A percentile compares a stretch with the other conserved stretches of the same genome.
These are phyloP conservation scores for Himalopsyche phryganea DNA, from an alignment of 1,140 invertebrate species.

Conservation along the genomic window DNA sequence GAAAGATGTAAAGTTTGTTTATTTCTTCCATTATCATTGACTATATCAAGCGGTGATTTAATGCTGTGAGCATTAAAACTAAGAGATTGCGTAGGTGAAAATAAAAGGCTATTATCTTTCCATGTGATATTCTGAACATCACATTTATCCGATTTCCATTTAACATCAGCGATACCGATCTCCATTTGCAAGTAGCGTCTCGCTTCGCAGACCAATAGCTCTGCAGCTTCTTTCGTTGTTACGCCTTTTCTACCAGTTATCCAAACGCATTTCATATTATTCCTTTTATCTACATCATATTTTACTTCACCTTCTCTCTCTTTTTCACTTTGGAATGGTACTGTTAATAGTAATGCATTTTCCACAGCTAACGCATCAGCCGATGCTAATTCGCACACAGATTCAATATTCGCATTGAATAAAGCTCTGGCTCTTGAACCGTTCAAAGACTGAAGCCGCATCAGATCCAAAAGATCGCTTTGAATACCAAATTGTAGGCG, in stretches of 20 bases:
- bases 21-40: no score
- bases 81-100: no score
- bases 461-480: slow-evolving; percentile 86
- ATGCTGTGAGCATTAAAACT: no score
- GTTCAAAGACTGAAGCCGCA: slow-evolving; percentile 81
- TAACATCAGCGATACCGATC: slow-evolving; percentile 58
- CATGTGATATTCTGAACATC: neutral
- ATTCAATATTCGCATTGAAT: slow-evolving; percentile 80
- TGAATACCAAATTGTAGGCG: slow-evolving; percentile 93
- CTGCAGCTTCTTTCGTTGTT: slow-evolving; percentile 77
- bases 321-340: slow-evolving; percentile 82
- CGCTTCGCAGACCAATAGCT: slow-evolving; percentile 76
- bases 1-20: no score
- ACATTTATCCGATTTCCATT: slow-evolving; percentile 48
- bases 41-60: no score
- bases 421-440: slow-evolving; percentile 80
- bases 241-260: slow-evolving; percentile 79
- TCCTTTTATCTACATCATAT: slow-evolving; percentile 63
- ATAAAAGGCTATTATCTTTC: no score
- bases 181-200: slow-evolving; percentile 64
- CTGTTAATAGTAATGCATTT: slow-evolving; percentile 70
- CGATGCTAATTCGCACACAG: slow-evolving; percentile 72
- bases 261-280: slow-evolving; percentile 70
- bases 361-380: slow-evolving; percentile 68
- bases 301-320: slow-evolving; percentile 67